Conservation (phyloP, 2,113 vertebrate genomes). For the Silurus meridionalis region DNA sequence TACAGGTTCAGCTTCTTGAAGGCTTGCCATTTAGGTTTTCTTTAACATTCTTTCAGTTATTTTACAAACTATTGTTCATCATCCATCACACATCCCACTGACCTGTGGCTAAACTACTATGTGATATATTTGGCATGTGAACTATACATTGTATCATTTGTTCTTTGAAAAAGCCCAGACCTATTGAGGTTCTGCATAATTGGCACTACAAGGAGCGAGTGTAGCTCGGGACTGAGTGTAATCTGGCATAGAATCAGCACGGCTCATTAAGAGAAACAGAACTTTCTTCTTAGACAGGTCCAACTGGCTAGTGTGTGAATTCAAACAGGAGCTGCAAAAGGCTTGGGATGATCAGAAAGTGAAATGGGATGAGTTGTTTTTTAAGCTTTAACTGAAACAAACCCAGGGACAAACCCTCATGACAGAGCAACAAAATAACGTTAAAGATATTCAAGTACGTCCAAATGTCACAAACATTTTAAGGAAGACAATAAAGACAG, state of each 20-base stretch:
- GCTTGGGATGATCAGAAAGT: constrained; percentile 43
- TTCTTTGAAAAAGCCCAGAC: constrained; percentile 57
- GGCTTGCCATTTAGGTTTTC: neutral
- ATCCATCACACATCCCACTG: constrained; percentile 6
- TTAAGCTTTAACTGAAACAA: constrained; percentile 27
- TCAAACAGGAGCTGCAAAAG: constrained; percentile 40
- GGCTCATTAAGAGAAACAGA: constrained; percentile 36
- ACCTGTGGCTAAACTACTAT: constrained; percentile 18
- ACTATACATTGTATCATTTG: constrained; percentile 35
- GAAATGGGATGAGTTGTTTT: constrained; percentile 12
- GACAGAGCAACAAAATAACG: constrained; percentile 46
- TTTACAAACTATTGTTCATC: constrained; percentile 14
- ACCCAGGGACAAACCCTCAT: constrained; percentile 26
- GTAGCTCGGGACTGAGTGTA: constrained; percentile 15
- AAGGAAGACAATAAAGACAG: constrained; percentile 15
- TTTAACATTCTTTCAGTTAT: neutral
- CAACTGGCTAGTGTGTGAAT: constrained; percentile 43
- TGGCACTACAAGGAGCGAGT: constrained; percentile 64
- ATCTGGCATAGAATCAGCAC: constrained; percentile 40
- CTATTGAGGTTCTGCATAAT: constrained; percentile 64
- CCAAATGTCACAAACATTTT: constrained; percentile 24
- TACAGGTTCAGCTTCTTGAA: constrained; percentile 16
- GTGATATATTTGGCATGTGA: constrained; percentile 42
- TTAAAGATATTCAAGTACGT: constrained; percentile 21
- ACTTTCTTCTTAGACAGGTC: constrained; percentile 32